A percentile compares a stretch with the other conserved stretches of the same genome.
Conservation (phyloP, 2,113 vertebrate genomes). For the Lynx canadensis region DNA sequence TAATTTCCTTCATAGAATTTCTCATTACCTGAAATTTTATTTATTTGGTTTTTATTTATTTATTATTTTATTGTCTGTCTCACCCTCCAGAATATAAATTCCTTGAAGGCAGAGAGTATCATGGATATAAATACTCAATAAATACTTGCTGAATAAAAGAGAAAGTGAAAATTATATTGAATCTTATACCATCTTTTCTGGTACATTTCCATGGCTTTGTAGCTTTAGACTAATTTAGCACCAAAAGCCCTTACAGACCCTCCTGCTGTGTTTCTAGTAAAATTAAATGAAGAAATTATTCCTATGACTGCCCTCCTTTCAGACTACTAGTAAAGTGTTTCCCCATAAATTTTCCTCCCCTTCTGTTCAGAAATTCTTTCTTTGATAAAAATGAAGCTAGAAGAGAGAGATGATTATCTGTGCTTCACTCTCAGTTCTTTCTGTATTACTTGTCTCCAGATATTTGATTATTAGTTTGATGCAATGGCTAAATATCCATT, state of each 20-base stretch:
- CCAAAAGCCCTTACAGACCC: not conserved
- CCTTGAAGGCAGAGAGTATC: not conserved
- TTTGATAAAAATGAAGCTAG: constrained; percentile 23
- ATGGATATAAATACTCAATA: not conserved
- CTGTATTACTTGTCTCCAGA: not conserved
- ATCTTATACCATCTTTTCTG: constrained; percentile 38
- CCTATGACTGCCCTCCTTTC: not conserved
- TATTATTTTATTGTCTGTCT: not conserved
- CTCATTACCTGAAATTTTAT: not conserved
- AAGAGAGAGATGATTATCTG: constrained; percentile 2
- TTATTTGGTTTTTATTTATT: not conserved
- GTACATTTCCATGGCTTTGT: not conserved
- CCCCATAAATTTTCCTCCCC: not conserved
- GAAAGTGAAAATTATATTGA: constrained; percentile 10
- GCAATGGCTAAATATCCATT: not conserved
- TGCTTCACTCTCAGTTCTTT: not conserved
- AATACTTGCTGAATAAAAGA: constrained; percentile 7
- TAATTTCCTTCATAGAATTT: constrained; percentile 35
- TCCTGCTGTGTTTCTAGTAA: not conserved
- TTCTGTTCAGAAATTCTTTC: constrained; percentile 41
- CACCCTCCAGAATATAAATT: not conserved
- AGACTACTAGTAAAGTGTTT: not conserved
- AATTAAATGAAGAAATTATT: constrained; percentile 29
- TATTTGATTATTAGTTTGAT: constrained; percentile 28
- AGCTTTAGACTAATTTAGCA: constrained; percentile 37